A percentile compares a stretch with the other conserved stretches of the same genome.
Evolutionary conservation across 2,888 invertebrate species (phyloP).

Genomic region (Nycteola revayana): DNA sequence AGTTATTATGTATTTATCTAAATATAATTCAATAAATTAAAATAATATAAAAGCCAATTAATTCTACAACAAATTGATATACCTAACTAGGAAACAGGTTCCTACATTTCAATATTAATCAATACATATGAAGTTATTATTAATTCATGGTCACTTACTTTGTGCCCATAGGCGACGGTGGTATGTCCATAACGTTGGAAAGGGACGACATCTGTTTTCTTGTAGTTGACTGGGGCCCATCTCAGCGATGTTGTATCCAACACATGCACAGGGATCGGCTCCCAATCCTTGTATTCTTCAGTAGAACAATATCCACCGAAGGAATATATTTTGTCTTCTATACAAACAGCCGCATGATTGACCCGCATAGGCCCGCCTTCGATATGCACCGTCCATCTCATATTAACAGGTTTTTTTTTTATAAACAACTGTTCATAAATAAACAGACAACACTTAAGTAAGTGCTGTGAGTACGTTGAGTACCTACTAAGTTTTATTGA

Average conservation of each 20-base stretch:
- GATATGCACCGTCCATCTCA: constrained; percentile 93
- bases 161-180: constrained; percentile 89
- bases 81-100: too few relatives aligned
- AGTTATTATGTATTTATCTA: too few relatives aligned
- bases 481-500: too few relatives aligned
- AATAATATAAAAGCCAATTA: too few relatives aligned
- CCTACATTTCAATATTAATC: too few relatives aligned
- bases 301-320: constrained; percentile 96
- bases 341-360: constrained; percentile 94
- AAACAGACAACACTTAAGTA: too few relatives aligned
- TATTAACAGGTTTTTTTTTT: too few relatives aligned
- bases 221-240: constrained; percentile 81
- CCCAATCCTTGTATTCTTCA: constrained; percentile 87
- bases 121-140: too few relatives aligned
- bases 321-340: constrained; percentile 90
- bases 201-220: constrained; percentile 82
- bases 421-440: too few relatives aligned
- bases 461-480: too few relatives aligned
- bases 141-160: constrained; percentile 53
- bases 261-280: constrained; percentile 93
- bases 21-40: too few relatives aligned
- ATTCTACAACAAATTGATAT: too few relatives aligned
- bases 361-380: constrained; percentile 96
- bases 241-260: constrained; percentile 87
- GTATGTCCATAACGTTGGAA: constrained; percentile 96